These are phyloP conservation scores for Drosophila rubida DNA, from an alignment of 2,888 invertebrate genomes.

Conservation along the genomic window DNA sequence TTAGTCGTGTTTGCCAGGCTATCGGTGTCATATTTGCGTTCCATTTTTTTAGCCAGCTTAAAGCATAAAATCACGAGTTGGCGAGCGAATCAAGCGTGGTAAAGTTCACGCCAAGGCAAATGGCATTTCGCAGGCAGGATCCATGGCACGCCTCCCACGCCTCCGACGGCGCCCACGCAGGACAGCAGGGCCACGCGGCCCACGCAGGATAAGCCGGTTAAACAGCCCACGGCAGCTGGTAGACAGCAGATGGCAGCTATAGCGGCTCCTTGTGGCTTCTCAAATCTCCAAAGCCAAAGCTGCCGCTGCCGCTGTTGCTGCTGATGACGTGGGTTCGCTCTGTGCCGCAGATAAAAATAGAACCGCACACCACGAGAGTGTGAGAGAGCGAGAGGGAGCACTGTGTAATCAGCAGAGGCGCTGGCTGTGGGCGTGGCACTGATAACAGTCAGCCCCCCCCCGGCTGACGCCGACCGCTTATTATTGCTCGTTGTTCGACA, in stretches of 20 bases:
- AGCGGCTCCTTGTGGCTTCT: slow-evolving; percentile 37
- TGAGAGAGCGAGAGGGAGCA: background rate
- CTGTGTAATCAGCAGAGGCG: slow-evolving; percentile 35
- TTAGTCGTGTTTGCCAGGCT: background rate
- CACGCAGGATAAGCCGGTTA: slow-evolving; percentile 19
- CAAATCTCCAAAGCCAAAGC: background rate
- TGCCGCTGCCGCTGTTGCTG: background rate
- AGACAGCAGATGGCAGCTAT: background rate
- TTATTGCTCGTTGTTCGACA: slow-evolving; percentile 59
- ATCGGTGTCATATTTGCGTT: background rate
- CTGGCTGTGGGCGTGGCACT: slow-evolving; percentile 47
- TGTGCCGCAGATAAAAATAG: slow-evolving; percentile 41
- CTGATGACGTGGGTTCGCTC: slow-evolving; percentile 42
- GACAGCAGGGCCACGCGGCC: background rate
- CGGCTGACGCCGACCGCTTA: slow-evolving; percentile 24
- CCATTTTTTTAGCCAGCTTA: background rate
- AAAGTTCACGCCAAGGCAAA: slow-evolving; percentile 42
- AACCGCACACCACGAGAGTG: background rate
- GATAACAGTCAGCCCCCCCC: slow-evolving; percentile 34
- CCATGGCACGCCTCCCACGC: slow-evolving; percentile 37
- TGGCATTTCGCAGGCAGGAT: slow-evolving; percentile 20
- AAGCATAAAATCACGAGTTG: slow-evolving; percentile 21
- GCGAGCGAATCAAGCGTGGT: slow-evolving; percentile 15
- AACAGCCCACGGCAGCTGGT: slow-evolving; percentile 26
- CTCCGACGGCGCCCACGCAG: slow-evolving; percentile 35